A percentile compares a stretch with the other conserved stretches of the same genome.
phyloP scores from a whole-genome alignment of 2,113 vertebrate species.

The Nannospalax galili region DNA sequence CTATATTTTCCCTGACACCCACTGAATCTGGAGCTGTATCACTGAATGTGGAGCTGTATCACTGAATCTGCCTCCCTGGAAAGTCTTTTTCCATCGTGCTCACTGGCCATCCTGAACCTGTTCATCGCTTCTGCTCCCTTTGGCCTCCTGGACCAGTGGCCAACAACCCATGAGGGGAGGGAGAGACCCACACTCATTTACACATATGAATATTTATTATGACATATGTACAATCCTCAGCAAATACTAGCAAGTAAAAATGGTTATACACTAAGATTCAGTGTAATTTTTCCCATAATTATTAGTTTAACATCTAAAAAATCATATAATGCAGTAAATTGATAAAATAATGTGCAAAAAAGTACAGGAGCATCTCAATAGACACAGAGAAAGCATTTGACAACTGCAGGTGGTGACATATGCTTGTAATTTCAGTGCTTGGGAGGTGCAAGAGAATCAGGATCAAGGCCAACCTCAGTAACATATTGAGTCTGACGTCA shows the following conservation, averaged over 20 bases:
- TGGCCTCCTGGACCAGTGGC: too few relatives aligned
- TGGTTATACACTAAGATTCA: not conserved
- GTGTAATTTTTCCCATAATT: not conserved
- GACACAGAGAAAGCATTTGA: not conserved
- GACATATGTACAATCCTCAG: not conserved
- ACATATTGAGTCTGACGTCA: not conserved
- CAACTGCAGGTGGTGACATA: not conserved
- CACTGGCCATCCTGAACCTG: too few relatives aligned
- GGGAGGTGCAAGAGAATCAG: not conserved
- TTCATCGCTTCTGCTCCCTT: too few relatives aligned
- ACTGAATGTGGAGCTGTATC: too few relatives aligned
- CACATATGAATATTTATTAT: not conserved
- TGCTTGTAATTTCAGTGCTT: not conserved
- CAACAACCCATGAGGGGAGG: too few relatives aligned
- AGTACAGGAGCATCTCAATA: not conserved
- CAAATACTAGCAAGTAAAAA: not conserved
- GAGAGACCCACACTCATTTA: not conserved
- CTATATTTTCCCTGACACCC: too few relatives aligned
- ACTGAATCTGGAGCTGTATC: too few relatives aligned
- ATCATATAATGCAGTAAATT: not conserved
- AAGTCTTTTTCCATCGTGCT: too few relatives aligned
- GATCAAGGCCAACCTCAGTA: not conserved
- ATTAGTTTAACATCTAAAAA: not conserved
- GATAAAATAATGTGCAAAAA: not conserved
- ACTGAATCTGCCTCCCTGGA: too few relatives aligned